A percentile compares a stretch with the other conserved stretches of the same genome.
Evolutionary conservation across 2,797 vertebrate genomes (phyloP).

Genomic region (Schizopygopsis malacanthus): DNA sequence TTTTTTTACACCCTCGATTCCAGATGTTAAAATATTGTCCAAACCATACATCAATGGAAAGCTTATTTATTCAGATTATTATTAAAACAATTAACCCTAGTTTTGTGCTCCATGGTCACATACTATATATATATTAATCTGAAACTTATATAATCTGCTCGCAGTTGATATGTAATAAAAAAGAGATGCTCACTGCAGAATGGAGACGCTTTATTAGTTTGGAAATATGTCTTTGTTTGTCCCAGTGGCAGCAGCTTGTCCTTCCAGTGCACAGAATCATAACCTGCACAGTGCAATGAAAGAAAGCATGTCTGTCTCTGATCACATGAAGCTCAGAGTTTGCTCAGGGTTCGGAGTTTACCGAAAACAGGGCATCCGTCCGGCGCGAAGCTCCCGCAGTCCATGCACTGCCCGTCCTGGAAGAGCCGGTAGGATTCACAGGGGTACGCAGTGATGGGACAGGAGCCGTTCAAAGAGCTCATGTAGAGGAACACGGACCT

Average conservation of each 20-base stretch:
- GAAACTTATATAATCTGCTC: background rate
- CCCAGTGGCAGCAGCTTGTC: constrained; percentile 60
- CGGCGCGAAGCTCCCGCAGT: constrained; percentile 77
- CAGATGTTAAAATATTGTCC: too few relatives aligned
- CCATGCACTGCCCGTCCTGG: constrained; percentile 82
- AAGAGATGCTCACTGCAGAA: constrained; percentile 77
- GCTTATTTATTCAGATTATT: too few relatives aligned
- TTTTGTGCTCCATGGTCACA: too few relatives aligned
- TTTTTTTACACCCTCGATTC: too few relatives aligned
- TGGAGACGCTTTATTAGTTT: constrained; percentile 70
- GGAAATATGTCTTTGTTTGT: constrained; percentile 72
- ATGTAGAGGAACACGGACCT: constrained; percentile 89
- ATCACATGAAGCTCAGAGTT: background rate
- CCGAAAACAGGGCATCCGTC: constrained; percentile 87
- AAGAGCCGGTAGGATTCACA: constrained; percentile 85
- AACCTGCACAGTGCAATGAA: constrained; percentile 66
- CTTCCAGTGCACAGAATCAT: constrained; percentile 70
- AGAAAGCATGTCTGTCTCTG: background rate
- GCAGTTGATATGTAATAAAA: background rate
- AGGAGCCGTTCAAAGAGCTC: constrained; percentile 74
- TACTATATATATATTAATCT: too few relatives aligned
- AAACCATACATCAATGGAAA: too few relatives aligned
- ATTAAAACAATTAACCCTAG: too few relatives aligned
- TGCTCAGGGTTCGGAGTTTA: constrained; percentile 66
- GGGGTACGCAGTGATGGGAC: constrained; percentile 79